phyloP scores from a whole-genome alignment of 92 coral and sea anemone genomes.

The Heteractis magnifica region DNA sequence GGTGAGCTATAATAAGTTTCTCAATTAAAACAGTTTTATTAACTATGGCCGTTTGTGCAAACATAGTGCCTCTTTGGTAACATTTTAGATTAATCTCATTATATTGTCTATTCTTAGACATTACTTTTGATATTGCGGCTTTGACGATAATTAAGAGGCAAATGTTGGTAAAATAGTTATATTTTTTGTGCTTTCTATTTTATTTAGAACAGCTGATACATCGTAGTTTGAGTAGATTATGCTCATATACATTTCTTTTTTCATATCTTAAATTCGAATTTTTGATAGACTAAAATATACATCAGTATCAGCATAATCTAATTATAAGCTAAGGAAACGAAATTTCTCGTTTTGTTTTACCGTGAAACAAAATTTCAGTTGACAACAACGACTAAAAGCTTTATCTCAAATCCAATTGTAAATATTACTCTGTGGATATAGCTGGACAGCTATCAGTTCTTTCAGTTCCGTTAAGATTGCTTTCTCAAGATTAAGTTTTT shows the following conservation, averaged over 20 bases:
- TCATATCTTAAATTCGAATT: no score
- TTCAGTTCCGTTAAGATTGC: neutral
- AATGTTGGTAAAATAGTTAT: neutral
- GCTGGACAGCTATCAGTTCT: neutral
- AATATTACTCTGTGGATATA: neutral
- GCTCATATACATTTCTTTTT: no score
- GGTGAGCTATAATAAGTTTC: neutral
- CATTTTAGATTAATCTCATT: no score
- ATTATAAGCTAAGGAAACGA: no score
- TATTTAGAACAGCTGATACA: neutral
- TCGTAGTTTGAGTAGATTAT: no score
- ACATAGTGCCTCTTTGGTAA: neutral
- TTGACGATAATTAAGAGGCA: neutral
- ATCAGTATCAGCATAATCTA: no score
- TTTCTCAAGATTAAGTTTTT: neutral
- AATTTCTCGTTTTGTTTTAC: neutral
- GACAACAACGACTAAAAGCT: neutral
- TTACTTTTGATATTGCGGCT: neutral
- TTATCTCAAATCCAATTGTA: neutral
- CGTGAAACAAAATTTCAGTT: neutral
- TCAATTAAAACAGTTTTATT: neutral
- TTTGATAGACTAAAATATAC: no score
- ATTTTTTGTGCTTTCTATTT: neutral
- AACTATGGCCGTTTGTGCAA: neutral
- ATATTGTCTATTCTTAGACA: neutral